A percentile compares a stretch with the other conserved stretches of the same genome.
Conservation (phyloP, 2,113 vertebrate species). For the Sorex araneus region DNA sequence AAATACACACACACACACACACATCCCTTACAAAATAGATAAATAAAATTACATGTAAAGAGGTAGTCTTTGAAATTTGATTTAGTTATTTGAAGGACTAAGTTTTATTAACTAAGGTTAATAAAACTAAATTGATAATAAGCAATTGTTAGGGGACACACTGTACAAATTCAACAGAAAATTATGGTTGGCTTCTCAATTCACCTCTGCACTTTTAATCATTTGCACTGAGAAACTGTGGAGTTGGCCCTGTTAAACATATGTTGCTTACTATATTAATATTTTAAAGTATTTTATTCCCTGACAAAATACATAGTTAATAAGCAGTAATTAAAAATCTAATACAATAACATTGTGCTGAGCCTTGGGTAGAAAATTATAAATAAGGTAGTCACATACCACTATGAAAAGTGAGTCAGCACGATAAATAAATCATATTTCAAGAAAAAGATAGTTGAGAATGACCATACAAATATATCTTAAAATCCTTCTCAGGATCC, state of each 20-base stretch:
- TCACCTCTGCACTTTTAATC: background rate
- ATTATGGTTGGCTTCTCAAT: background rate
- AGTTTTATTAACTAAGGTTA: background rate
- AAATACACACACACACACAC: too few species aligned
- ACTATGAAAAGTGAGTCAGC: background rate
- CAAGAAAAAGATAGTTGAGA: background rate
- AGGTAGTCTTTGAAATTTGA: background rate
- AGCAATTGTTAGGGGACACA: background rate
- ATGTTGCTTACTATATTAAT: background rate
- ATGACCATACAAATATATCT: background rate
- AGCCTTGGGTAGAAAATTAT: background rate
- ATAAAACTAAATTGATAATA: background rate
- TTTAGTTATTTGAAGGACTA: too few species aligned
- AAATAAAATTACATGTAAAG: too few species aligned
- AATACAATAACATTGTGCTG: background rate
- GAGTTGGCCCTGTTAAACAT: background rate
- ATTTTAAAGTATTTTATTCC: background rate
- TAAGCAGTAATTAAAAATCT: background rate
- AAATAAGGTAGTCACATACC: background rate
- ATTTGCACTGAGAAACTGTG: background rate
- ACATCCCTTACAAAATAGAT: too few species aligned
- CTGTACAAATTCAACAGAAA: background rate
- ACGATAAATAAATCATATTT: slow-evolving; percentile 7
- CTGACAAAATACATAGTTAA: background rate
- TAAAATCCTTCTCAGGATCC: background rate